Evolutionary conservation across 2,888 invertebrate species (phyloP), one percentile per base, ranked within the genome.

Genomic region (Drosophila mimica): DNA sequence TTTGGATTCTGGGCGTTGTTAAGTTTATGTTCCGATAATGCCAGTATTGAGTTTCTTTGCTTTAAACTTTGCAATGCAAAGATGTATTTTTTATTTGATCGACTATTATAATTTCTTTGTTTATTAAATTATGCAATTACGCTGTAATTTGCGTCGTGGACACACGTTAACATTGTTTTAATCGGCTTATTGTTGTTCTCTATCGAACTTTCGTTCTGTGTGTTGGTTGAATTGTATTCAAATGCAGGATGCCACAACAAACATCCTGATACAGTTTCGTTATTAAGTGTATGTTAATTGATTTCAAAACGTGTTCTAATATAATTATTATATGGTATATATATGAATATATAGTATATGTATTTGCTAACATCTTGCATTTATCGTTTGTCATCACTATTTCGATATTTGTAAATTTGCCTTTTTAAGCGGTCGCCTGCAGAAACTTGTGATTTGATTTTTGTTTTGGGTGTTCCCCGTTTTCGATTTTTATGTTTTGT

Each of bases 1-100:
- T 43, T 46, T 13, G 13, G 20, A 7, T 46, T 46, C 13, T 3
- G 13, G 6, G 20, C 43, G 48, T 28, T 43, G 20, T 38, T 20
- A 52, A 17, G 15, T 28, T 15, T 36, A 15, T n/a, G 13, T 25
- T 28, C 3, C 5, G n/a, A 51, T 52, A 52, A 36, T 60, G 28
- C 28, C 28, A 60, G n/a, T 25, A 33, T 34, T 31, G 13, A 20
- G 51, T 49, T 65, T 66, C 38, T 62, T 76, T 59, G 70, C 71
- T 77, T 61, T 38, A 15, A 65, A 59, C 81, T 81, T 70, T 81
- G 81, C 81, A 81, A 79, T 61, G 79, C 81, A 81, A 81, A 81
- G 81, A 73, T 69, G 70, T 38, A 38, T 56, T 66, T 76, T 76
- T 70, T 72, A 73, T 69, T 81, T 68, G 46, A 33, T 77, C 60